phyloP scores from a whole-genome alignment of 1,140 invertebrate species.

The Cydia fagiglandana region DNA sequence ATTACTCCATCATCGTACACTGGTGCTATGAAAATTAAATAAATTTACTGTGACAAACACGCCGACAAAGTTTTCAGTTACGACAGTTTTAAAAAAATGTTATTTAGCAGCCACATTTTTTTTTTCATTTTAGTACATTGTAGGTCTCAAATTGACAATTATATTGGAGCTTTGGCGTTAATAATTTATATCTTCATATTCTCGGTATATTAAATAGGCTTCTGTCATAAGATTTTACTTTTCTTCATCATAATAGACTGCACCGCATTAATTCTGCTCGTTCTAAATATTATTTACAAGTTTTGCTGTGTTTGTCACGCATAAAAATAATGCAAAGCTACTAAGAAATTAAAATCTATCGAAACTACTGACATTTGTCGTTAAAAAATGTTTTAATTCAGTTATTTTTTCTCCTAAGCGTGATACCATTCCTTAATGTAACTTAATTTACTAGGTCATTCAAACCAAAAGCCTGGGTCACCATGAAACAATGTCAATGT shows the following conservation, averaged over 20 bases:
- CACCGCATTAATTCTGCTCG: neutral
- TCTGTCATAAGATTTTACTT: neutral
- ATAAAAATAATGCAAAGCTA: conserved; percentile 67
- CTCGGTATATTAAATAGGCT: neutral
- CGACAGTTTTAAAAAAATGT: neutral
- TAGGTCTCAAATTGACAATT: too few species aligned
- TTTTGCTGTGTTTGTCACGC: conserved; percentile 52
- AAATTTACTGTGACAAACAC: conserved; percentile 50
- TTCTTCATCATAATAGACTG: neutral
- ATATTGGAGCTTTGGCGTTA: neutral
- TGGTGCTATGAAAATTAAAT: conserved; percentile 65
- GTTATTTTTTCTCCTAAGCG: neutral
- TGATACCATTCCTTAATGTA: neutral
- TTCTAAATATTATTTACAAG: conserved; percentile 23
- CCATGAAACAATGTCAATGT: neutral
- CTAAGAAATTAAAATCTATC: conserved; percentile 60
- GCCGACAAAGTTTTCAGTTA: neutral
- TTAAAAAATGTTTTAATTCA: conserved; percentile 44
- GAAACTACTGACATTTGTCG: conserved; percentile 62
- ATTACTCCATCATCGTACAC: conserved; percentile 74
- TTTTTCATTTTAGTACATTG: too few species aligned
- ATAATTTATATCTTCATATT: neutral
- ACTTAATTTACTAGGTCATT: neutral
- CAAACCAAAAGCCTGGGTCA: neutral
- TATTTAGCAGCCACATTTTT: neutral